Evolutionary conservation across 2,797 vertebrate genomes (phyloP).

Genomic region (Valencia hispanica): DNA sequence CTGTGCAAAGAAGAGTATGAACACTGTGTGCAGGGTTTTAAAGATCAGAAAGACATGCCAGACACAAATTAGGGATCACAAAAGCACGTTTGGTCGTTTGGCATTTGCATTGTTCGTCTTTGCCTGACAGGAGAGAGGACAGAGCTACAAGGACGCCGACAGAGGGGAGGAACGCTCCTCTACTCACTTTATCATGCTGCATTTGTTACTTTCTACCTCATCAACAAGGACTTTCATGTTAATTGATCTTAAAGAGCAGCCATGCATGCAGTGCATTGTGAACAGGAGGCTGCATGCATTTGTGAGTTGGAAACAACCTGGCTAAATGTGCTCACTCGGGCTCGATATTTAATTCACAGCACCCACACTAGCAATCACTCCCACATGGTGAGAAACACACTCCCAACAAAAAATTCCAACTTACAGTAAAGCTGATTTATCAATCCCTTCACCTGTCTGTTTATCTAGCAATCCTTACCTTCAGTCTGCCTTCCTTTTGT

Average conservation of each 20-base stretch:
- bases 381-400: constrained; percentile 54
- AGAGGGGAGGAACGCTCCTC: constrained; percentile 12
- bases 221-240: constrained; percentile 80
- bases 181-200: constrained; percentile 46
- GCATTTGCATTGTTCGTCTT: constrained; percentile 47
- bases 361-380: constrained; percentile 50
- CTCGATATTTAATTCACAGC: constrained; percentile 60
- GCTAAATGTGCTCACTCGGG: constrained; percentile 56
- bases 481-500: constrained; percentile 66
- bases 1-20: constrained; percentile 58
- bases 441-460: constrained; percentile 65
- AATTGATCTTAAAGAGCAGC: constrained; percentile 79
- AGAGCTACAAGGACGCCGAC: constrained; percentile 10
- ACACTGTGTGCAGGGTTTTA: constrained; percentile 50
- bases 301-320: constrained; percentile 47
- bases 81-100: constrained; percentile 31
- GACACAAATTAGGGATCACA: constrained; percentile 63
- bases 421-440: constrained; percentile 66
- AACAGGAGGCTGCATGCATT: constrained; percentile 29
- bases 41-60: constrained; percentile 59
- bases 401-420: constrained; percentile 54
- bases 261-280: constrained; percentile 46
- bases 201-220: constrained; percentile 73
- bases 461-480: constrained; percentile 64
- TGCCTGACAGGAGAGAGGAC: constrained; percentile 37